Conservation (phyloP, 2,113 vertebrate species). For the Mionectes macconnelli region DNA sequence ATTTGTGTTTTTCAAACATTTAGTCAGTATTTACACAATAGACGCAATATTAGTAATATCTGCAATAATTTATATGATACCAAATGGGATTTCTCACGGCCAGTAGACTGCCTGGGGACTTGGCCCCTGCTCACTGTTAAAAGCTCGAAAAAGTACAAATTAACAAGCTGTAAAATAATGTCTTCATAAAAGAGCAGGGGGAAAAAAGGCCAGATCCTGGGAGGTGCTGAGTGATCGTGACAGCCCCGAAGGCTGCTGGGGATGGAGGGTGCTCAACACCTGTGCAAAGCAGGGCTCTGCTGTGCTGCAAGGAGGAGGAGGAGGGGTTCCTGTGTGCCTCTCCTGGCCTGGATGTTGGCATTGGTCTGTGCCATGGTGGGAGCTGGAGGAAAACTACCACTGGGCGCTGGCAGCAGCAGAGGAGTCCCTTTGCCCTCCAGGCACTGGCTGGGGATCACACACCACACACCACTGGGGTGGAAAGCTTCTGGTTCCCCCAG, state of each 20-base stretch:
- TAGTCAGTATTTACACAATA: conserved; percentile 64
- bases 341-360: fast-evolving
- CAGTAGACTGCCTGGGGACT: conserved; percentile 49
- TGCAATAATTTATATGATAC: conserved; percentile 62
- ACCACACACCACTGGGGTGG: background rate
- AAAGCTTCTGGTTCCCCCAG: background rate
- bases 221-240: conserved; percentile 15
- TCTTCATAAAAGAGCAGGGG: conserved; percentile 38
- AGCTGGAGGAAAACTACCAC: background rate
- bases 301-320: background rate
- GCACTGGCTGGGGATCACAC: background rate
- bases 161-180: conserved; percentile 48
- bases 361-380: background rate
- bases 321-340: fast-evolving
- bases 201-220: conserved; percentile 42
- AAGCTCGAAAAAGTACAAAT: conserved; percentile 57
- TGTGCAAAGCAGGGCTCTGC: background rate
- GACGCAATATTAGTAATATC: conserved; percentile 64
- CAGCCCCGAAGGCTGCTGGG: background rate
- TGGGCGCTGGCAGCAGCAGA: background rate
- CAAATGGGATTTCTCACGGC: conserved; percentile 62
- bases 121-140: conserved; percentile 58
- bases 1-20: conserved; percentile 69
- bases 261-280: conserved; percentile 8
- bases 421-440: background rate